Evolutionary conservation across 64 coral and sea anemone genomes (phyloP).

Genomic region (Stichodactyla mertensii): DNA sequence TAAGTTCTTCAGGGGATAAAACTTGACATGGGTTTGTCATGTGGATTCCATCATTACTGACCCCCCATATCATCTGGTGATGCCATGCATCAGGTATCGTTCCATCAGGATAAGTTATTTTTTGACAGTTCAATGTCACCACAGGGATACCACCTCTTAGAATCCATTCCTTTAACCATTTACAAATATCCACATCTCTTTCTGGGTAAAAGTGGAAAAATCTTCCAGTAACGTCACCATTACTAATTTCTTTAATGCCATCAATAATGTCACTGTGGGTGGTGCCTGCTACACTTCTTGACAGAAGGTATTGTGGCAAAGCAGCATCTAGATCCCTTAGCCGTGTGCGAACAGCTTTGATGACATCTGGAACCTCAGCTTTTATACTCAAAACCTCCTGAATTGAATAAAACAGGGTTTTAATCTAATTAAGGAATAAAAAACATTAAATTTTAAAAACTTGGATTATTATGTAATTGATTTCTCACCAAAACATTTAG

Average conservation of each 20-base stretch:
- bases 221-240: constrained; percentile 31
- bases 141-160: constrained; percentile 55
- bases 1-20: constrained; percentile 30
- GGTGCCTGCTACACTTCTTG: constrained; percentile 73
- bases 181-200: constrained; percentile 40
- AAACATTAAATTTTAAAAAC: background rate
- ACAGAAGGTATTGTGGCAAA: constrained; percentile 50
- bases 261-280: constrained; percentile 54
- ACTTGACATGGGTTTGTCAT: constrained; percentile 52
- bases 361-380: constrained; percentile 27
- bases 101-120: constrained; percentile 34
- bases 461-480: background rate
- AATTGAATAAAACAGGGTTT: background rate
- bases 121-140: constrained; percentile 67
- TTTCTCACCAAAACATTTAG: constrained; percentile 71
- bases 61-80: constrained; percentile 80
- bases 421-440: background rate
- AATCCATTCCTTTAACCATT: constrained; percentile 74
- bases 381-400: constrained; percentile 50
- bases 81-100: constrained; percentile 83
- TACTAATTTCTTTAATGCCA: constrained; percentile 48
- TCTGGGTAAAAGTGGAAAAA: constrained; percentile 74
- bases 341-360: constrained; percentile 52
- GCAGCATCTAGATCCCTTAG: constrained; percentile 61
- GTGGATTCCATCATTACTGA: constrained; percentile 52